Evolutionary conservation across 2,113 vertebrate species (phyloP).

Genomic region (Salvelinus namaycush): DNA sequence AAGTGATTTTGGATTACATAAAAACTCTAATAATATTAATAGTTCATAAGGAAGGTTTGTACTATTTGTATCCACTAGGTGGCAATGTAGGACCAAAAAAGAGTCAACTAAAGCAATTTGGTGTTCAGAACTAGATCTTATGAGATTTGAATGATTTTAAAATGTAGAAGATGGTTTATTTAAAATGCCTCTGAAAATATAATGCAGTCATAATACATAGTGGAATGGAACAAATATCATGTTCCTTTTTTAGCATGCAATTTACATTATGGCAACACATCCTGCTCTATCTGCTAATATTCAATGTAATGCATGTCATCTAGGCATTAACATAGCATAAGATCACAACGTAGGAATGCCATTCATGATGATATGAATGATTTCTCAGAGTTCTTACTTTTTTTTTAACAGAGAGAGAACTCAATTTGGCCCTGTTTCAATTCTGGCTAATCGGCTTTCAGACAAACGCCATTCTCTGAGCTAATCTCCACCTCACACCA

Average conservation of each 20-base stretch:
- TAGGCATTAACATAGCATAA: neutral
- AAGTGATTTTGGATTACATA: neutral
- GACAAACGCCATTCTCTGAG: conserved; percentile 55
- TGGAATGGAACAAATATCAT: neutral
- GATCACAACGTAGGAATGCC: conserved; percentile 10
- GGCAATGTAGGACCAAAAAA: conserved; percentile 47
- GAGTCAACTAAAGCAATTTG: no score
- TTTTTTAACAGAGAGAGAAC: conserved; percentile 29
- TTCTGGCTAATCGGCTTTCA: conserved; percentile 71
- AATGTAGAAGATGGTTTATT: neutral
- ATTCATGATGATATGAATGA: conserved; percentile 10
- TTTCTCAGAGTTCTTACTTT: neutral
- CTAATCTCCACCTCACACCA: conserved; percentile 68
- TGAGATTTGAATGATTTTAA: neutral
- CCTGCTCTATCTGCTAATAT: neutral
- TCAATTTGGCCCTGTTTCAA: conserved; percentile 65
- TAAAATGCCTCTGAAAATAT: neutral
- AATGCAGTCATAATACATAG: neutral
- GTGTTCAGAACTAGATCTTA: neutral
- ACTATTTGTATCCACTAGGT: conserved; percentile 41
- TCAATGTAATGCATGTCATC: neutral
- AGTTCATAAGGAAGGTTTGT: neutral
- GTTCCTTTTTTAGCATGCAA: neutral
- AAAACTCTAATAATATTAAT: no score
- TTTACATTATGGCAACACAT: neutral